Conservation (phyloP, 1,140 invertebrate genomes). For the Frieseomelitta varia region DNA sequence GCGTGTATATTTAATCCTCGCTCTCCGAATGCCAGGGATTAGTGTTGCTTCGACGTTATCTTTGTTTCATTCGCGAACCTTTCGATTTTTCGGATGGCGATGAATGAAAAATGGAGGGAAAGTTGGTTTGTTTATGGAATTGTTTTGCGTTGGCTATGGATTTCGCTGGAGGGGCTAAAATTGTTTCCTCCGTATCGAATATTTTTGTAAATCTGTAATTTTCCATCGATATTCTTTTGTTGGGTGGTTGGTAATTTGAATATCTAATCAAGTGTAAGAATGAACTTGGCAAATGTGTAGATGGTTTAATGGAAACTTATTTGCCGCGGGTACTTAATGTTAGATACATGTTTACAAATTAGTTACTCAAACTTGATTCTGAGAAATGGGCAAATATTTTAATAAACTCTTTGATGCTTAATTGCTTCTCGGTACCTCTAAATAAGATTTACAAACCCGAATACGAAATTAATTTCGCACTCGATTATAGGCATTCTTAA, state of each 20-base stretch:
- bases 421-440: not conserved
- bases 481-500: no score
- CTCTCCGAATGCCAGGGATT: not conserved
- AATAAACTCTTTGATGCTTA: not conserved
- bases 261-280: no score
- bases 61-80: conserved; percentile 6
- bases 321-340: not conserved
- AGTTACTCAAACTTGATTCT: not conserved
- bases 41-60: not conserved
- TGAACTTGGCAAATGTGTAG: not conserved
- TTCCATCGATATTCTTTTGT: not conserved
- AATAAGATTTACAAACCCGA: not conserved
- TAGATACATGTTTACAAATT: not conserved
- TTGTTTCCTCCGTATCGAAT: not conserved
- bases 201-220: no score
- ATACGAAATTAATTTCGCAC: not conserved
- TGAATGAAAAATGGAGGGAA: not conserved
- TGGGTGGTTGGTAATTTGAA: no score
- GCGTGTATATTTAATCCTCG: not conserved
- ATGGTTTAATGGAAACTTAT: not conserved
- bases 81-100: not conserved
- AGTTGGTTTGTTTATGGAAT: not conserved
- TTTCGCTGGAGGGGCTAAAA: not conserved
- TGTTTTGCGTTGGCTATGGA: conserved; percentile 17
- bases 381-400: not conserved